Evolutionary conservation across 2,113 vertebrate species (phyloP), one percentile per base, ranked within the genome.

Genomic region (Sclerurus mexicanus): DNA sequence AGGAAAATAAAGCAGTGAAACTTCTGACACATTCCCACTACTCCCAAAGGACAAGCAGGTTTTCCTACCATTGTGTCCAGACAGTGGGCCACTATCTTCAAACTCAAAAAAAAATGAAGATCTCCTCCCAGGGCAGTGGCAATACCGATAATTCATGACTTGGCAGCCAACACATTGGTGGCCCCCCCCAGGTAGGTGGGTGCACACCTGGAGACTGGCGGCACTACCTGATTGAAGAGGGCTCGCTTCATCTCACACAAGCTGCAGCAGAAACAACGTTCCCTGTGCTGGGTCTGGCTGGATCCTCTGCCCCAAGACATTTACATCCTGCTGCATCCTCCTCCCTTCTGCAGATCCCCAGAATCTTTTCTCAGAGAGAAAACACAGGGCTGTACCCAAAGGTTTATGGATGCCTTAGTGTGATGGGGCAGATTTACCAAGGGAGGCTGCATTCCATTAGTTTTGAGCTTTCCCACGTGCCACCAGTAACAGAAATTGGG

Each of bases 181-280:
- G 20, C 52, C 67, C 11, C 10, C 16, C 24, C 14, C 2, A 7
- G 15, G 6, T 12, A 37, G 33, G 4, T 17, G 7, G 23, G 6
- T 21, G 14, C 4, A 14, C 16, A 18, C 72, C 25, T 39, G 63
- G n/a, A 44, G 31, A 39, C 27, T 10, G 22, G 12, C 33, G 23
- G 67, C 44, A 62, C 18, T n/a, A 18, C 42, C 33, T 49, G 52
- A n/a, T 44, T 40, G 37, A 35, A 39, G 35, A 17, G 12, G 4
- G 7, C 7, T 66, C 0, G 0, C 37, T 46, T 55, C 27, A 16
- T 4, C 1, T 55, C 27, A 18, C 4, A 1, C 6, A 24, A 33
- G 10, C 42, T 50, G n/a, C 17, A 55, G 40, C 35, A 69, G 25
- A 62, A 56, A 3, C 15, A 56, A 3, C 15, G 4, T 39, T 12